Conservation (phyloP, 2,888 invertebrate genomes). For the Pilophorus perplexus region DNA sequence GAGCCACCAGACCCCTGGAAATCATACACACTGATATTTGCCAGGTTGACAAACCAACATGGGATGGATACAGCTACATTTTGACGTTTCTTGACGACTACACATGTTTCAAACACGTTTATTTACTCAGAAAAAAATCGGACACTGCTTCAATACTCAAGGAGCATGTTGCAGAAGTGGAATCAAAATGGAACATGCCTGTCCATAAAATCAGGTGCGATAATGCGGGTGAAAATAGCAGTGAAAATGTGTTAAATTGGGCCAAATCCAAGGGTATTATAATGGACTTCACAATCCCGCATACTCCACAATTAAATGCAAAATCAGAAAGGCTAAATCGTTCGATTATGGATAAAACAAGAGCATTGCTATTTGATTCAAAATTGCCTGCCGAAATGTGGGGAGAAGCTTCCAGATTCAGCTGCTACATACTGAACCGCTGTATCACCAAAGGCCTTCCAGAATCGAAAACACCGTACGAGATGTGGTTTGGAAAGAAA, state of each 20-base stretch:
- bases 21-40: slow-evolving; percentile 47
- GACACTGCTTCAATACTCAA: slow-evolving; percentile 47
- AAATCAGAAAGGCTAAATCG: slow-evolving; percentile 30
- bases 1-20: slow-evolving; percentile 44
- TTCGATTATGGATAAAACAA: slow-evolving; percentile 25
- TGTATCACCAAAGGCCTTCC: slow-evolving; percentile 14
- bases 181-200: slow-evolving; percentile 46
- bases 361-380: slow-evolving; percentile 30
- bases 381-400: slow-evolving; percentile 29
- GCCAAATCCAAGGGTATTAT: slow-evolving; percentile 48
- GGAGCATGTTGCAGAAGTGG: slow-evolving; percentile 48
- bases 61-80: slow-evolving; percentile 43
- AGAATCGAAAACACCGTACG: slow-evolving; percentile 22
- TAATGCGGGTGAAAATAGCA: slow-evolving; percentile 50
- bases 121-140: slow-evolving; percentile 44
- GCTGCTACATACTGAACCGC: slow-evolving; percentile 23
- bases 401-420: slow-evolving; percentile 23
- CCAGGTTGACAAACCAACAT: slow-evolving; percentile 42
- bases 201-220: slow-evolving; percentile 49
- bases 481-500: slow-evolving; percentile 25
- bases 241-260: slow-evolving; percentile 47
- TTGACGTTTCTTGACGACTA: slow-evolving; percentile 47
- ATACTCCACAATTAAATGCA: slow-evolving; percentile 30
- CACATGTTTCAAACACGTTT: slow-evolving; percentile 45
- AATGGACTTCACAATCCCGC: slow-evolving; percentile 43